Evolutionary conservation across 2,113 vertebrate genomes (phyloP).

Genomic region (Machaerirhynchus nigripectus): DNA sequence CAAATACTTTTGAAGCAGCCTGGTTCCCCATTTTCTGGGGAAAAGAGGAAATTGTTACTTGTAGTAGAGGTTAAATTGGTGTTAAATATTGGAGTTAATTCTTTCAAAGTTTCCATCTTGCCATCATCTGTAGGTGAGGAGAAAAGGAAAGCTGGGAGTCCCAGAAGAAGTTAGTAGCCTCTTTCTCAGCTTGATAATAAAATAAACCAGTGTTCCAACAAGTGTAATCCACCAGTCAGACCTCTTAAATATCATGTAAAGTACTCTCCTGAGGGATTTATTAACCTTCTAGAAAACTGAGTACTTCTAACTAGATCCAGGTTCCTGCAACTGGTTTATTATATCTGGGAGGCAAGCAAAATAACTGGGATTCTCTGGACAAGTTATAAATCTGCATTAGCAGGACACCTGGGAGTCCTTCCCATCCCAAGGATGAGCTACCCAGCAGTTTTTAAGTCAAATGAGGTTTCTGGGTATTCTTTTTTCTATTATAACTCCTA

Average conservation of each 20-base stretch:
- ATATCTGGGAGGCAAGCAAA: background rate
- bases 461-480: background rate
- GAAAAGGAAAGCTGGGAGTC: background rate
- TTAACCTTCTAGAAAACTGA: background rate
- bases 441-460: background rate
- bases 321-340: background rate
- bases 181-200: background rate
- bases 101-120: background rate
- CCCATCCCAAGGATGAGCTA: background rate
- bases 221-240: background rate
- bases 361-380: background rate
- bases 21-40: background rate
- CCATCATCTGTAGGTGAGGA: fast-evolving
- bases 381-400: background rate
- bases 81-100: background rate
- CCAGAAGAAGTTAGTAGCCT: background rate
- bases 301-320: background rate
- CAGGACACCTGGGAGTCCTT: background rate
- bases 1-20: background rate
- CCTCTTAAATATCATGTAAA: background rate
- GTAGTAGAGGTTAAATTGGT: background rate
- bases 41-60: background rate
- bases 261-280: background rate
- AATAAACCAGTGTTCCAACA: background rate
- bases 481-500: background rate